Conservation (phyloP, 2,113 vertebrate genomes). For the Platichthys flesus region DNA sequence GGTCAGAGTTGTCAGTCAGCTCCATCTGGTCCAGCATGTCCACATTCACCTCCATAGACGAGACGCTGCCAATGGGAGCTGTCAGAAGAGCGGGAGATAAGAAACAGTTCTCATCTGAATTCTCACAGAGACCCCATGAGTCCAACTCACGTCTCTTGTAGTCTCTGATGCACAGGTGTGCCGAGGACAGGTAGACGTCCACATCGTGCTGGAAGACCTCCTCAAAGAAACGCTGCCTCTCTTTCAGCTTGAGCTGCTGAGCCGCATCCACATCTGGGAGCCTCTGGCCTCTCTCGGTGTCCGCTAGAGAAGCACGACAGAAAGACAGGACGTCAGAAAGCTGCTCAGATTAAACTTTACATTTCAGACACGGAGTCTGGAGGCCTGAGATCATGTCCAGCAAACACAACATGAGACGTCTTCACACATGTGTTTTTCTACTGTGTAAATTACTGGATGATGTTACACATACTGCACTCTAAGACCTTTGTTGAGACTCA, state of each 20-base stretch:
- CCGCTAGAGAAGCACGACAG: conserved; percentile 65
- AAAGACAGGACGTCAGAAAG: not conserved
- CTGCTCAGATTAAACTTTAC: not conserved
- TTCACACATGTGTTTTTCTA: not conserved
- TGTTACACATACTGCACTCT: not conserved
- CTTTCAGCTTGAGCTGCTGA: conserved; percentile 89
- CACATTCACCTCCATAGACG: conserved; percentile 98
- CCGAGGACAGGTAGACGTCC: conserved; percentile 91
- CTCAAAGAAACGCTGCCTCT: conserved; percentile 95
- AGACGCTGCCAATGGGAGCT: conserved; percentile 92
- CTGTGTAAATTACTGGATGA: not conserved
- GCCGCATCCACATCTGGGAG: conserved; percentile 82
- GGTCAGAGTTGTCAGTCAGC: conserved; percentile 91
- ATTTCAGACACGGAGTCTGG: not conserved
- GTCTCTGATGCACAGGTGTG: conserved; percentile 90
- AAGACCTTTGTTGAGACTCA: not conserved
- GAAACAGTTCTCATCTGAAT: not conserved
- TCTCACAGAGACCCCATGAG: not conserved
- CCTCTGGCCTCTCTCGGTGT: conserved; percentile 74
- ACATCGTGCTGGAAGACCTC: conserved; percentile 96
- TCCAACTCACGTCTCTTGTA: conserved; percentile 89
- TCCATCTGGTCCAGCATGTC: conserved; percentile 96
- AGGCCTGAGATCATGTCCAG: too few relatives aligned
- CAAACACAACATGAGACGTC: too few relatives aligned
- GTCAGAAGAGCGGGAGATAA: not conserved